These are phyloP conservation scores for Naso thynnoides DNA, from an alignment of 2,797 vertebrate genomes.

Conservation along the genomic window DNA sequence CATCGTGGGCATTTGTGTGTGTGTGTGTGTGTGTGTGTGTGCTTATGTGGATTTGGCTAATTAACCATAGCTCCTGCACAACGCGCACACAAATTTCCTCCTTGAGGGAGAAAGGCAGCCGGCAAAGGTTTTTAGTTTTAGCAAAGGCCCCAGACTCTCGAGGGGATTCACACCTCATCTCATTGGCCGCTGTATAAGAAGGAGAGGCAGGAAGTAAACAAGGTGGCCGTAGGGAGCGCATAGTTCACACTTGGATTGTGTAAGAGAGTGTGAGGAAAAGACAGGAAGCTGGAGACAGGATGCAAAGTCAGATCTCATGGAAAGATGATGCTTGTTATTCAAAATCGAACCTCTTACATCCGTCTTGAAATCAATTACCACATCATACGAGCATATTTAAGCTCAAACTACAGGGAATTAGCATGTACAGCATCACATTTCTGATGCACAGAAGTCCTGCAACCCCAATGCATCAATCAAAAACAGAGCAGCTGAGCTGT, in stretches of 20 bases:
- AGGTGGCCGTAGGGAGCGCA: constrained; percentile 35
- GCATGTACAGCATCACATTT: neutral
- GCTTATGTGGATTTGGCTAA: constrained; percentile 47
- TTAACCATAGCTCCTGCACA: constrained; percentile 37
- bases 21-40: constrained; percentile 37
- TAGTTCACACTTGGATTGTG: constrained; percentile 6
- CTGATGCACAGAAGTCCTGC: constrained; percentile 1
- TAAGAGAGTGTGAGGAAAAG: neutral
- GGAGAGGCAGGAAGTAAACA: constrained; percentile 59
- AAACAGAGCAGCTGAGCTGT: neutral
- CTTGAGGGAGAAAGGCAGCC: constrained; percentile 38
- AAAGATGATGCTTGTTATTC: neutral
- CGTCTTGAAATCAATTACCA: neutral
- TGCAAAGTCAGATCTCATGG: neutral
- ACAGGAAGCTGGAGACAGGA: neutral
- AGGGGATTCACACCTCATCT: constrained; percentile 21
- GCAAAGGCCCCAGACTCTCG: constrained; percentile 47
- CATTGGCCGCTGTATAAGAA: constrained; percentile 27
- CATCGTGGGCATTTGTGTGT: constrained; percentile 10
- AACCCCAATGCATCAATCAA: constrained; percentile 52
- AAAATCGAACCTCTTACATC: neutral
- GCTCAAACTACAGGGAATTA: constrained; percentile 12
- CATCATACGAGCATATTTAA: neutral
- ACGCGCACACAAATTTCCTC: constrained; percentile 24
- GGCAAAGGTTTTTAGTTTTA: constrained; percentile 49